Percentiles rank a stretch among this genome's conserved stretches.
Conservation (phyloP, 1,140 invertebrate species). For the Halictus rubicundus region DNA sequence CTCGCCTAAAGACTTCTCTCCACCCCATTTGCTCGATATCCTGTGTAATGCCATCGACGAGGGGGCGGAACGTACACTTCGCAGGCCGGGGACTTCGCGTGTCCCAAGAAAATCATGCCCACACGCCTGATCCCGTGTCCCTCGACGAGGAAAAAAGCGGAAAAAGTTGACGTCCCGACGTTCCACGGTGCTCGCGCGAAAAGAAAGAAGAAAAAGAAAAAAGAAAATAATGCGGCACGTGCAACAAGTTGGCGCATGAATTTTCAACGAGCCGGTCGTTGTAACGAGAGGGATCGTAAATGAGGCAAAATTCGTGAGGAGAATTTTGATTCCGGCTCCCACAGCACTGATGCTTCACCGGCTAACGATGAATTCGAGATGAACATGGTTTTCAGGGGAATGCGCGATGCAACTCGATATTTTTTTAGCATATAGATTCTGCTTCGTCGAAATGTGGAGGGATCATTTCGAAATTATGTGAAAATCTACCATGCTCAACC, state of each 20-base stretch:
- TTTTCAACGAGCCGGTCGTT: background rate
- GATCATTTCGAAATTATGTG: too few relatives aligned
- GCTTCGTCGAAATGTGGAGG: too few relatives aligned
- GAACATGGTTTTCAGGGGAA: too few relatives aligned
- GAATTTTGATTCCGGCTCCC: background rate
- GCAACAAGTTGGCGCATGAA: slow-evolving; percentile 53
- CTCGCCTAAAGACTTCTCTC: slow-evolving; percentile 52
- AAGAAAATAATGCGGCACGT: background rate
- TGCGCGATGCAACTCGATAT: too few relatives aligned
- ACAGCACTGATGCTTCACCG: too few relatives aligned
- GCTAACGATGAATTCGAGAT: too few relatives aligned
- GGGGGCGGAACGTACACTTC: slow-evolving; percentile 21
- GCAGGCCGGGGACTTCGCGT: slow-evolving; percentile 12
- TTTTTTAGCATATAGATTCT: too few relatives aligned
- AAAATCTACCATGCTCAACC: too few relatives aligned
- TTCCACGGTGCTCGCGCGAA: too few relatives aligned
- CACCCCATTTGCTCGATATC: slow-evolving; percentile 53
- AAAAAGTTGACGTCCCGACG: background rate
- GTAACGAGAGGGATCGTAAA: background rate
- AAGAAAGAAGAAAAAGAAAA: background rate
- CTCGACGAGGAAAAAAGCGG: background rate
- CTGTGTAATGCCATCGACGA: slow-evolving; percentile 23
- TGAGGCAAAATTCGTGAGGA: background rate
- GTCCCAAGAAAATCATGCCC: background rate
- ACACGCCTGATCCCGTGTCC: too few relatives aligned